phyloP scores from a whole-genome alignment of 2,888 invertebrate genomes.

The Eucera pruinosa region DNA sequence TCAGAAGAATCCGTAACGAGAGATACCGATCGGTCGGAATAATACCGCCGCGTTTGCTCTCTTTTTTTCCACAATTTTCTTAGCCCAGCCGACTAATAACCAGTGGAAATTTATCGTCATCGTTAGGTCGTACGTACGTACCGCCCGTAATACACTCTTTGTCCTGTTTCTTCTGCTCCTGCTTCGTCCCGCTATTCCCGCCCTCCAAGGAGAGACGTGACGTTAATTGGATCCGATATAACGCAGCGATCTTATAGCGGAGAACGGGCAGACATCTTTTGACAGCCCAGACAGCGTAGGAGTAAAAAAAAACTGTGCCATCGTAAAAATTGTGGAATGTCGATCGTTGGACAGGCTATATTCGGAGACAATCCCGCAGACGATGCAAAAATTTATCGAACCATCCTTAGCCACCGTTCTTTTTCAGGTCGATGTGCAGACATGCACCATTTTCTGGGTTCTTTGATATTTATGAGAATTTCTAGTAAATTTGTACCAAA shows the following conservation, averaged over 20 bases:
- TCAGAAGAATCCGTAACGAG: background rate
- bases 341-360: background rate
- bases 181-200: background rate
- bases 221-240: conserved; percentile 60
- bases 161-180: conserved; percentile 10
- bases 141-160: conserved; percentile 27
- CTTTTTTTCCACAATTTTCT: conserved; percentile 28
- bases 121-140: conserved; percentile 38
- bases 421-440: background rate
- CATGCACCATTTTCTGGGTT: too few species aligned
- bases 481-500: too few species aligned
- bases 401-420: background rate
- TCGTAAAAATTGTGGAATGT: background rate
- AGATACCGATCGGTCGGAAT: background rate
- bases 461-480: too few species aligned
- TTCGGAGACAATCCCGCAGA: background rate
- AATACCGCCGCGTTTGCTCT: conserved; percentile 18
- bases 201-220: conserved; percentile 27
- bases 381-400: conserved; percentile 1
- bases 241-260: conserved; percentile 23
- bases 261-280: background rate
- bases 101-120: conserved; percentile 45
- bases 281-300: conserved; percentile 1
- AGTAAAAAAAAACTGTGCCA: background rate
- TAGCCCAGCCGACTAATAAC: conserved; percentile 27